These are phyloP conservation scores for Haliclona indistincta DNA, from an alignment of 37 sponge, comb jelly and placozoan species.

Conservation along the genomic window DNA sequence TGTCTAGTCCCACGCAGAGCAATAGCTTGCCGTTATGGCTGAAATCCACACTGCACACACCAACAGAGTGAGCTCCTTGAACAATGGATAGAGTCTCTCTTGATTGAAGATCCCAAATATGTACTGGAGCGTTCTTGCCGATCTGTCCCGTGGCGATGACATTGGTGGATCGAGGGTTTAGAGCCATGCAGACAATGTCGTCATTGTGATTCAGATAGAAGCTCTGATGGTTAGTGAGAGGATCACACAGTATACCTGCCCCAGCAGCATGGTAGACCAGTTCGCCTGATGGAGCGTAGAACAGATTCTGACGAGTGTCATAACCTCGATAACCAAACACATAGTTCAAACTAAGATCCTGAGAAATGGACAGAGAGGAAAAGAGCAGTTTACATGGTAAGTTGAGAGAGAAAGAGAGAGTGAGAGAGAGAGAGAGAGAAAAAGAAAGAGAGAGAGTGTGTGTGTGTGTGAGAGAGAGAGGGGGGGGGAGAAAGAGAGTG, in stretches of 20 bases:
- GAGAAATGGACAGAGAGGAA: not conserved
- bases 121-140: constrained; percentile 82
- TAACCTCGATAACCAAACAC: constrained; percentile 97
- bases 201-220: constrained; percentile 98
- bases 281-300: constrained; percentile 60
- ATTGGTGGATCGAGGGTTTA: constrained; percentile 58
- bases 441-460: constrained; percentile 2
- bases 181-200: constrained; percentile 85
- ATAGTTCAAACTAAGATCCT: constrained; percentile 83
- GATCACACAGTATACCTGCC: constrained; percentile 82
- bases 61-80: constrained; percentile 84
- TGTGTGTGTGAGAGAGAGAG: not conserved
- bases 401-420: too few relatives aligned
- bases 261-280: constrained; percentile 94
- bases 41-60: constrained; percentile 93
- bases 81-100: constrained; percentile 93
- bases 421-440: not conserved
- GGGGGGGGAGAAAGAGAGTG: not conserved
- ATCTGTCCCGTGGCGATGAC: constrained; percentile 89
- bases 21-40: constrained; percentile 89
- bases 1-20: constrained; percentile 89
- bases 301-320: constrained; percentile 93
- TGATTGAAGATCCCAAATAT: constrained; percentile 87
- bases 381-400: not conserved
- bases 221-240: constrained; percentile 69